These are phyloP conservation scores for Gambusia holbrooki DNA, from an alignment of 2,113 vertebrate genomes.

Conservation along the genomic window DNA sequence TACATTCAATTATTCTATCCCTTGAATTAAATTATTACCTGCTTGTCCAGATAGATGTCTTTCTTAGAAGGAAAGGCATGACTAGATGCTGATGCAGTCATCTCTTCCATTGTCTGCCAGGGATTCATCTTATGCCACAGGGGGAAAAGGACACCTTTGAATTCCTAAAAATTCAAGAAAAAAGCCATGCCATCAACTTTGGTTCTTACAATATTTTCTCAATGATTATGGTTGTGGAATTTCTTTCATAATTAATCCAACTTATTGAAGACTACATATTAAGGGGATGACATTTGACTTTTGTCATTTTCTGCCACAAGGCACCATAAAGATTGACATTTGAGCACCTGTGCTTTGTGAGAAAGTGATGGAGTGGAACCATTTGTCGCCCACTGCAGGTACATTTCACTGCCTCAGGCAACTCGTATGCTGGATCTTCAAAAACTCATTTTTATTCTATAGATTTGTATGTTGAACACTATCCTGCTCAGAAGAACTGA, in stretches of 20 bases:
- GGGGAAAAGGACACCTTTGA: background rate
- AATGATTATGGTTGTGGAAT: conserved; percentile 25
- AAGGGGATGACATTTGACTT: conserved; percentile 64
- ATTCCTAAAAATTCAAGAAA: background rate
- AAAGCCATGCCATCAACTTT: conserved; percentile 11
- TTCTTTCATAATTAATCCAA: conserved; percentile 47
- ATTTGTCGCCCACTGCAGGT: conserved; percentile 46
- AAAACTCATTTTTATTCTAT: background rate
- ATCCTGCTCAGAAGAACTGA: no score
- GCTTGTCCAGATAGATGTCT: conserved; percentile 57
- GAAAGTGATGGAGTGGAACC: conserved; percentile 55
- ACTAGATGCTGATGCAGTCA: conserved; percentile 2
- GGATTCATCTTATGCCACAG: background rate
- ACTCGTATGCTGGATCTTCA: background rate
- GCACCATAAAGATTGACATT: conserved; percentile 61
- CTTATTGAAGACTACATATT: conserved; percentile 41
- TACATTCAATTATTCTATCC: conserved; percentile 68
- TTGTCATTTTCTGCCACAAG: conserved; percentile 46
- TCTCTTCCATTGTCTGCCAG: background rate
- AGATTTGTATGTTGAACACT: no score
- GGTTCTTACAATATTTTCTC: conserved; percentile 46
- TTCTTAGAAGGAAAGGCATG: conserved; percentile 25
- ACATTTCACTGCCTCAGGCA: conserved; percentile 16
- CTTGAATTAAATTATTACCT: conserved; percentile 65
- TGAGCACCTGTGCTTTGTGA: conserved; percentile 52